phyloP scores from a whole-genome alignment of 2,797 vertebrate genomes.

The Manis crassicaudata region DNA sequence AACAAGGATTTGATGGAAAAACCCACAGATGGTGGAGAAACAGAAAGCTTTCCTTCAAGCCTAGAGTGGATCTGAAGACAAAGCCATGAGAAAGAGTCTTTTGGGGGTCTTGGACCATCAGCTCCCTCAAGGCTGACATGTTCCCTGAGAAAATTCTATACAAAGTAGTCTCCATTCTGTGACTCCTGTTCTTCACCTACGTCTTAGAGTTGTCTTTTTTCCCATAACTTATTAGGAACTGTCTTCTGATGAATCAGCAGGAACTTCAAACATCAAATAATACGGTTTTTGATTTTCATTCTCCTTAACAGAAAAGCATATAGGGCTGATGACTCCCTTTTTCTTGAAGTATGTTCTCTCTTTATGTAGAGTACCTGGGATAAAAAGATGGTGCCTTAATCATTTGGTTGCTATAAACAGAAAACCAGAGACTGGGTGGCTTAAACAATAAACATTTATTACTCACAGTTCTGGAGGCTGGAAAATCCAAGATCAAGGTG shows the following conservation, averaged over 20 bases:
- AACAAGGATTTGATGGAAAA: neutral
- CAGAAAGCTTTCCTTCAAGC: neutral
- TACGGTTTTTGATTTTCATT: neutral
- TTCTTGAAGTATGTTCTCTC: neutral
- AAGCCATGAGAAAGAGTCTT: neutral
- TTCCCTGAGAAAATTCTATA: neutral
- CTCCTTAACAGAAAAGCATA: neutral
- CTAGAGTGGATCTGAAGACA: neutral
- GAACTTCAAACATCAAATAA: neutral
- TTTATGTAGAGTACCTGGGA: neutral
- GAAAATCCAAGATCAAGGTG: neutral
- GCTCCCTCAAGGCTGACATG: neutral
- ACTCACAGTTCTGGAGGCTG: neutral
- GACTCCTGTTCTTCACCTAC: neutral
- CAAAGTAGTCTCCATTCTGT: neutral
- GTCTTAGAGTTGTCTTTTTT: neutral
- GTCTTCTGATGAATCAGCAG: neutral
- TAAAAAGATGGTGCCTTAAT: neutral
- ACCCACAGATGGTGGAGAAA: neutral
- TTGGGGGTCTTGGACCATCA: neutral
- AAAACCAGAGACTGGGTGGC: neutral
- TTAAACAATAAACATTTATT: neutral
- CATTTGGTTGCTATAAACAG: neutral
- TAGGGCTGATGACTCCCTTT: neutral
- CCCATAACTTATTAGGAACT: neutral